Evolutionary conservation across 2,888 invertebrate genomes (phyloP), one percentile per base, ranked within the genome.

Genomic region (Venusia cambrica): DNA sequence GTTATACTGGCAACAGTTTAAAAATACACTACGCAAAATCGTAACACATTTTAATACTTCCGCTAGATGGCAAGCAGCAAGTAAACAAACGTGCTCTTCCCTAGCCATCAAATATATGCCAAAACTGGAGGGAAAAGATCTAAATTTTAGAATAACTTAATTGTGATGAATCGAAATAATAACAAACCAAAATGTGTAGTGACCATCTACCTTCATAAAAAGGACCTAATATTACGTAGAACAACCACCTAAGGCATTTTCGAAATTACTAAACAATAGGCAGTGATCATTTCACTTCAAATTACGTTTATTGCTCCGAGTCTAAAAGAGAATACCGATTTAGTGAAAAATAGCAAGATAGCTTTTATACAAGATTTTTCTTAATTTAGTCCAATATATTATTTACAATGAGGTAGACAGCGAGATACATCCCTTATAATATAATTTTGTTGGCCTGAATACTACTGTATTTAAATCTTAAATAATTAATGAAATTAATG

Each of bases 341-440:
- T 65, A 63, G 67, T 53, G 56, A 67, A 68, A 59, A 54, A 61
- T 59, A 65, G 63, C 68, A 69, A 40, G 16, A 30, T 34, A 31
- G 40, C 71, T 70, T 57, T 62, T 57, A 68, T 54, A 39, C 11
- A 29, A 44, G 43, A 12, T 18, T 39, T 56, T 64, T 64, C 73
- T 77, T 80, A 79, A 53, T 76, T 73, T 77, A 81, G 78, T 76
- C 77, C 76, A 84, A 78, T 74, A 65, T 55, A 45, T 35, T 57
- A 84, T 81, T 62, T 84, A 85, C 83, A 87, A 79, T 84, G 85
- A 87, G 85, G 85, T 84, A 87, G 85, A 79, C 75, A 64, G 58
- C 49, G 79, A 81, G 81, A 62, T 54, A 44, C 49, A 49, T 59
- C 72, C 75, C 76, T 63, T 73, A 67, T 57, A 66, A 52, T n/a